Evolutionary conservation across 37 sponge, comb jelly and placozoan species (phyloP).

Genomic region (Chondrilla cf. caribensis): DNA sequence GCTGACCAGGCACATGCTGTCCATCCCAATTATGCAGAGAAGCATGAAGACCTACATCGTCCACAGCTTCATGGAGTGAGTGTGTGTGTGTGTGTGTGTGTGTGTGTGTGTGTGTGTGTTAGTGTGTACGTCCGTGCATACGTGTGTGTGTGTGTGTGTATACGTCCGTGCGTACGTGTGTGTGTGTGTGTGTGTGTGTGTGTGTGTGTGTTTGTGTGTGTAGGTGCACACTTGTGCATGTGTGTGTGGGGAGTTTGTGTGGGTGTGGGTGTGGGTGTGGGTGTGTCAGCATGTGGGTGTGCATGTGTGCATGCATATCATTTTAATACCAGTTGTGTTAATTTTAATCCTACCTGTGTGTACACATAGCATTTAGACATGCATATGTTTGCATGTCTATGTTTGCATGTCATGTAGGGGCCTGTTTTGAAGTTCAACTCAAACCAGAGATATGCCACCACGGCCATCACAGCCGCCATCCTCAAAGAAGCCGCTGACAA

Average conservation of each 20-base stretch:
- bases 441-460: constrained; percentile 94
- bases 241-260: too few relatives aligned
- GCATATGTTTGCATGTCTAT: too few relatives aligned
- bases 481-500: constrained; percentile 59
- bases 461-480: constrained; percentile 81
- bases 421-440: constrained; percentile 83
- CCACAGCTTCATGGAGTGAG: constrained; percentile 80
- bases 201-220: too few relatives aligned
- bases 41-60: constrained; percentile 81
- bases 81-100: neutral
- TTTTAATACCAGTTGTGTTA: too few relatives aligned
- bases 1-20: constrained; percentile 96
- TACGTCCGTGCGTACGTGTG: too few relatives aligned
- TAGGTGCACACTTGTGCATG: too few relatives aligned
- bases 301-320: too few relatives aligned
- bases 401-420: constrained; percentile 40
- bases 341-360: too few relatives aligned
- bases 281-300: too few relatives aligned
- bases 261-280: too few relatives aligned
- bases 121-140: neutral
- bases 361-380: too few relatives aligned
- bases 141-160: neutral
- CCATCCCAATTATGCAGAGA: constrained; percentile 93
- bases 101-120: constrained; percentile 14
- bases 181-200: too few relatives aligned